Evolutionary conservation across 2,113 vertebrate species (phyloP).

Genomic region (Actenoides hombroni): DNA sequence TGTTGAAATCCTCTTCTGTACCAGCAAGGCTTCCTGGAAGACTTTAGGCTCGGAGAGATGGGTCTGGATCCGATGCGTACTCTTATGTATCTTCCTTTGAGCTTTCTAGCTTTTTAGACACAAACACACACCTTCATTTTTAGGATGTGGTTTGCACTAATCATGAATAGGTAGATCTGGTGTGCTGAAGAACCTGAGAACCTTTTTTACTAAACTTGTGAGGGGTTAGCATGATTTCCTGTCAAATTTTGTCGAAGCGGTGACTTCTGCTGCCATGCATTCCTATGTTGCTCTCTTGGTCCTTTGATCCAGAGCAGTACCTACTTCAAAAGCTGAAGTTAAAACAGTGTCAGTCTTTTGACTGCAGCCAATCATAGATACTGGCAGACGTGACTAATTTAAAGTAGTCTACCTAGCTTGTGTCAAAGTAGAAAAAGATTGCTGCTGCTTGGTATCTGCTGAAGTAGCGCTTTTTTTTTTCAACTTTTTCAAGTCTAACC

Average conservation of each 20-base stretch:
- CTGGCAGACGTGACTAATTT: background rate
- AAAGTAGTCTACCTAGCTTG: background rate
- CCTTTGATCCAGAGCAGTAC: background rate
- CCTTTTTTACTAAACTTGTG: background rate
- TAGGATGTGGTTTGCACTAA: slow-evolving; percentile 37
- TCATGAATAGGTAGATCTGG: background rate
- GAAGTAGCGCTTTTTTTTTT: background rate
- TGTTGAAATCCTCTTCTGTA: background rate
- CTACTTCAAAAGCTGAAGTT: background rate
- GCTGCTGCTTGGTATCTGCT: background rate
- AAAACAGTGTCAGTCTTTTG: background rate
- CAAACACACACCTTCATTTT: background rate
- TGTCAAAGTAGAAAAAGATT: background rate
- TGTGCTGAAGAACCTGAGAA: background rate
- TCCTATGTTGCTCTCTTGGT: background rate
- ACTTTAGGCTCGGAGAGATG: background rate
- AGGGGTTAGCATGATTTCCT: slow-evolving; percentile 12
- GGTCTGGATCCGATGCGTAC: background rate
- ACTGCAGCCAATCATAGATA: background rate
- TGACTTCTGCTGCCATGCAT: background rate
- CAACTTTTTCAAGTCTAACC: background rate
- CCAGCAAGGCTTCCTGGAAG: background rate
- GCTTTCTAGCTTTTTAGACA: background rate
- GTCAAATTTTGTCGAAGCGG: background rate
- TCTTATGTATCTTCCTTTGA: background rate